These are phyloP conservation scores for Acleris literana DNA, from an alignment of 2,888 invertebrate species.

Conservation along the genomic window DNA sequence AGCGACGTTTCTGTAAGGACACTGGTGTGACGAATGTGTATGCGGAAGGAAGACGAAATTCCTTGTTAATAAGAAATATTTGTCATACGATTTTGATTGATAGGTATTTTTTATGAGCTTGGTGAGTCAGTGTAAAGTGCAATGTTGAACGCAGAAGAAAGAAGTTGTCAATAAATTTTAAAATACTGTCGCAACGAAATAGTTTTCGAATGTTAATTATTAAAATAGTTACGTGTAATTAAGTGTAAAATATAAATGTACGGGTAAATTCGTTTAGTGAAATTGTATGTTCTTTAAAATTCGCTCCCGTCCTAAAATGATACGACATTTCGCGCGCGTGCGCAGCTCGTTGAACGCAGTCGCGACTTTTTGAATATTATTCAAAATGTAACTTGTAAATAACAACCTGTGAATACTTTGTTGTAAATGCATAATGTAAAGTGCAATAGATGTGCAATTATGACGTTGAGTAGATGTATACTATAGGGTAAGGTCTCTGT, in stretches of 20 bases:
- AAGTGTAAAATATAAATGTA: conserved; percentile 53
- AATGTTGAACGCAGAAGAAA: conserved; percentile 39
- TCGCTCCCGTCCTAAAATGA: conserved; percentile 77
- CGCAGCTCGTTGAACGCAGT: conserved; percentile 13
- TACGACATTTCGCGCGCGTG: conserved; percentile 53
- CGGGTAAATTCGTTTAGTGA: conserved; percentile 51
- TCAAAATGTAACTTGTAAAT: conserved; percentile 55
- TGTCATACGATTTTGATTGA: background rate
- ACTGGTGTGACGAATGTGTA: conserved; percentile 9
- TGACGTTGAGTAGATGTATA: conserved; percentile 80
- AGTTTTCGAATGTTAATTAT: conserved; percentile 46
- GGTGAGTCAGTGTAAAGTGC: conserved; percentile 6
- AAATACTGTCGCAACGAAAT: conserved; percentile 65
- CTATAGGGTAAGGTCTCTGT: conserved; percentile 68
- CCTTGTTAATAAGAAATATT: conserved; percentile 29
- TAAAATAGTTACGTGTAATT: conserved; percentile 49
- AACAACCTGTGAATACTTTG: conserved; percentile 76
- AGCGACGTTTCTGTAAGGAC: conserved; percentile 41
- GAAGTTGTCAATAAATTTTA: conserved; percentile 46
- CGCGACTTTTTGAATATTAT: conserved; percentile 30
- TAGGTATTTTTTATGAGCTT: conserved; percentile 24
- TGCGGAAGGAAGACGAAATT: background rate
- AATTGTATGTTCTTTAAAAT: conserved; percentile 57
- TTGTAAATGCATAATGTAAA: conserved; percentile 83
- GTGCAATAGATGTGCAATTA: conserved; percentile 82